Evolutionary conservation across 1,140 invertebrate species (phyloP).

Genomic region (Drosophila nikananu): DNA sequence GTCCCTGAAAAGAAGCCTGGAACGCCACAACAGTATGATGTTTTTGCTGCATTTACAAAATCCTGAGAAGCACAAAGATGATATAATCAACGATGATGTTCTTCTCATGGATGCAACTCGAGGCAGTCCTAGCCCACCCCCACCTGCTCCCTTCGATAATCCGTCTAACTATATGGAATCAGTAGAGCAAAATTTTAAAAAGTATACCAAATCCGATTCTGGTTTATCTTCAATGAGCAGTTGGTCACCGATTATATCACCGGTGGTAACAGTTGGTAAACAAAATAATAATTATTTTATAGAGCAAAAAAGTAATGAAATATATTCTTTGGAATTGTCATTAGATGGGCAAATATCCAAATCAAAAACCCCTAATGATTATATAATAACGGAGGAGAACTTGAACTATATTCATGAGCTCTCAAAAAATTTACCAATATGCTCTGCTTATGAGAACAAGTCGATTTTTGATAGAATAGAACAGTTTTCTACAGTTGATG

Average conservation of each 20-base stretch:
- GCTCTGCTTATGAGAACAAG: slow-evolving; percentile 82
- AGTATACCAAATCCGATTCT: slow-evolving; percentile 90
- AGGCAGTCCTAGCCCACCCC: slow-evolving; percentile 92
- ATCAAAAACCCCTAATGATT: slow-evolving; percentile 32
- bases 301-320: slow-evolving; percentile 25
- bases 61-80: slow-evolving; percentile 63
- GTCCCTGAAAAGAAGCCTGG: slow-evolving; percentile 74
- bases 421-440: slow-evolving; percentile 83
- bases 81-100: slow-evolving; percentile 48
- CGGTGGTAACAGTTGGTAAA: slow-evolving; percentile 62
- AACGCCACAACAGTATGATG: slow-evolving; percentile 83
- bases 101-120: slow-evolving; percentile 79
- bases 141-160: slow-evolving; percentile 89
- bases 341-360: slow-evolving; percentile 1
- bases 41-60: slow-evolving; percentile 82
- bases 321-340: slow-evolving; percentile 1
- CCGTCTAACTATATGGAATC: slow-evolving; percentile 5
- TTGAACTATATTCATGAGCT: slow-evolving; percentile 82
- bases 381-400: slow-evolving; percentile 75
- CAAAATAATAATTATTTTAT: slow-evolving; percentile 28
- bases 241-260: slow-evolving; percentile 91
- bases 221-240: slow-evolving; percentile 94
- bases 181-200: slow-evolving; percentile 86
- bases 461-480: slow-evolving; percentile 70
- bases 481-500: slow-evolving; percentile 49